phyloP scores from a whole-genome alignment of 2,113 vertebrate genomes.

The Copsychus sechellarum region DNA sequence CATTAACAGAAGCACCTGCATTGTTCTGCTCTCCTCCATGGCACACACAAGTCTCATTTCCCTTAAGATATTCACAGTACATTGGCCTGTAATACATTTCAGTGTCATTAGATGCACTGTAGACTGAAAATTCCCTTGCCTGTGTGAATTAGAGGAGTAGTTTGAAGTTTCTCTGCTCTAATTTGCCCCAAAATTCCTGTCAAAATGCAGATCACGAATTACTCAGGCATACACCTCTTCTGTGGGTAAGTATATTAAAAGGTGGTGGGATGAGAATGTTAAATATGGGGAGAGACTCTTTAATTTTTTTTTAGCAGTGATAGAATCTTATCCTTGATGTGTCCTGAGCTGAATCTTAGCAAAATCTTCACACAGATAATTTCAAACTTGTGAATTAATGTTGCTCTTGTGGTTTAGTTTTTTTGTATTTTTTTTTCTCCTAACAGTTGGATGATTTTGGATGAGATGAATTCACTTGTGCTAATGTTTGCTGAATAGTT shows the following conservation, averaged over 20 bases:
- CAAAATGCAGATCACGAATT: not conserved
- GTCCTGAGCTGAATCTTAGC: not conserved
- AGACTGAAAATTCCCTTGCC: not conserved
- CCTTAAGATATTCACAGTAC: not conserved
- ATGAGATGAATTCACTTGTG: not conserved
- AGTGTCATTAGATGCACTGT: not conserved
- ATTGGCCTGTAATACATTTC: not conserved
- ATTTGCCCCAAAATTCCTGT: not conserved
- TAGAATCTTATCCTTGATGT: not conserved
- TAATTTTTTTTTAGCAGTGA: not conserved
- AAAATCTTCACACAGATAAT: not conserved
- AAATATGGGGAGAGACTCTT: not conserved
- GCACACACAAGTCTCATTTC: accelerated
- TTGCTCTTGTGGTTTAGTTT: not conserved
- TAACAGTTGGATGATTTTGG: not conserved
- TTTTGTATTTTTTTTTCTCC: not conserved
- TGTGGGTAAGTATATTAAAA: not conserved
- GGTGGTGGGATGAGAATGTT: not conserved
- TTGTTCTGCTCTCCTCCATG: not conserved
- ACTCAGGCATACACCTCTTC: not conserved
- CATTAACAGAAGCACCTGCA: not conserved
- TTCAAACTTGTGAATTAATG: not conserved
- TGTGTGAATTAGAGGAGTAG: not conserved
- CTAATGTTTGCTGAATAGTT: not conserved
- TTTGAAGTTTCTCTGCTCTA: not conserved